Evolutionary conservation across 2,888 invertebrate genomes (phyloP).

Genomic region (Tachina lurida): DNA sequence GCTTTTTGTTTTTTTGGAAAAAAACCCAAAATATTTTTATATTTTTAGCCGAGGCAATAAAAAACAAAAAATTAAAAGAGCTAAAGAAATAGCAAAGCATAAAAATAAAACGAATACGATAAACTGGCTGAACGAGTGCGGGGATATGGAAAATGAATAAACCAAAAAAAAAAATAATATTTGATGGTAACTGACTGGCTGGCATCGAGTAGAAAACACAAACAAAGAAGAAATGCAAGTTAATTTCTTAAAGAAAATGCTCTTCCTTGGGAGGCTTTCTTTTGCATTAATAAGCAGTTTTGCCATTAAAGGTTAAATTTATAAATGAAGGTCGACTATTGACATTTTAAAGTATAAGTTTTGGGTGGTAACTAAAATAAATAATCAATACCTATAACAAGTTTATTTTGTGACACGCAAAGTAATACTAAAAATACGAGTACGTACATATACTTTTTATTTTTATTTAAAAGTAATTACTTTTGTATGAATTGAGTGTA

Average conservation of each 20-base stretch:
- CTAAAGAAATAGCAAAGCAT: slow-evolving; percentile 43
- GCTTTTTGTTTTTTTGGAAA: slow-evolving; percentile 59
- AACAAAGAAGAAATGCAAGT: slow-evolving; percentile 6
- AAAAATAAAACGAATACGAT: slow-evolving; percentile 52
- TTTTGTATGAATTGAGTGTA: background rate
- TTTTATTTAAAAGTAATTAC: background rate
- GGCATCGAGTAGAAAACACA: background rate
- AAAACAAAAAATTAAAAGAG: slow-evolving; percentile 36
- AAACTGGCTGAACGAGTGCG: slow-evolving; percentile 34
- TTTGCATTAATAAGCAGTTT: background rate
- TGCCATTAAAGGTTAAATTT: slow-evolving; percentile 26
- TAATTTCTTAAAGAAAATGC: background rate
- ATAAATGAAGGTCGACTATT: slow-evolving; percentile 24
- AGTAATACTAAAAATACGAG: background rate
- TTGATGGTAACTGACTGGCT: slow-evolving; percentile 12
- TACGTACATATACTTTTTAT: background rate
- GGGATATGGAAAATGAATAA: slow-evolving; percentile 28
- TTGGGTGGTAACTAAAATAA: slow-evolving; percentile 31
- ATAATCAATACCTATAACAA: slow-evolving; percentile 31
- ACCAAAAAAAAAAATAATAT: slow-evolving; percentile 11
- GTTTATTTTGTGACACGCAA: slow-evolving; percentile 51
- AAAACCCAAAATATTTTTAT: slow-evolving; percentile 74
- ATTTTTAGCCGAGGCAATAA: slow-evolving; percentile 67
- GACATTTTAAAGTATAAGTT: slow-evolving; percentile 2
- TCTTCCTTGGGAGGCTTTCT: background rate